Evolutionary conservation across 1,140 invertebrate genomes (phyloP), one percentile per base, ranked within the genome.

Genomic region (Apis laboriosa): DNA sequence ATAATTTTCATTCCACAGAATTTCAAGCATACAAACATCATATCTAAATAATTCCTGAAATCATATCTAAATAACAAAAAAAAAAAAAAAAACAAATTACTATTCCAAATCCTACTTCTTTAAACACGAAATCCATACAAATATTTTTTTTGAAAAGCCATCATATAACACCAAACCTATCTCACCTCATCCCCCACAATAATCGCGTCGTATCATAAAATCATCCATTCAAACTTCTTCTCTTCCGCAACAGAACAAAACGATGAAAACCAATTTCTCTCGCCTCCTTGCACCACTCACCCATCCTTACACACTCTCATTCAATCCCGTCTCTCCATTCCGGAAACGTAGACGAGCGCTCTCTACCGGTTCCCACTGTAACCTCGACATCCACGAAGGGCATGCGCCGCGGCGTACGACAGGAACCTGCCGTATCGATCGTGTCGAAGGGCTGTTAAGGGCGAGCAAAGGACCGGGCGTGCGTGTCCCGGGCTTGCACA

Each of bases 381-480:
- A 93, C 89, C 84, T 70, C 11, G 5, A 76, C 34, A 63, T 12
- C 55, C 53, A 34, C 56, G 72, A 66, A 72, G 90, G 85, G 90
- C 91, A 92, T 93, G 92, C 92, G 93, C 93, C 43, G 84, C 74
- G 66, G 71, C 74, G 84, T 89, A 88, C 64, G 87, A 78, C 87
- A 94, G 93, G 91, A 87, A 93, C 82, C 93, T 94, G 84, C 92
- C 90, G 88, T 94, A 94, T 94, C 93, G 93, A 94, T 94, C 91
- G 91, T 84, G 71, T 53, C 60, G 76, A 80, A 88, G 76, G 74
- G 75, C 74, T 66, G 53, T 53, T 72, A 81, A 88, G 76, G 74
- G 75, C 74, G 28, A 19, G n/a, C 68, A 24, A 49, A 43, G 74
- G 64, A 17, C 21, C 72, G 55, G 77, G 82, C 34, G 70, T 72